phyloP scores from a whole-genome alignment of 1,140 invertebrate species.

The Zaprionus davidi region DNA sequence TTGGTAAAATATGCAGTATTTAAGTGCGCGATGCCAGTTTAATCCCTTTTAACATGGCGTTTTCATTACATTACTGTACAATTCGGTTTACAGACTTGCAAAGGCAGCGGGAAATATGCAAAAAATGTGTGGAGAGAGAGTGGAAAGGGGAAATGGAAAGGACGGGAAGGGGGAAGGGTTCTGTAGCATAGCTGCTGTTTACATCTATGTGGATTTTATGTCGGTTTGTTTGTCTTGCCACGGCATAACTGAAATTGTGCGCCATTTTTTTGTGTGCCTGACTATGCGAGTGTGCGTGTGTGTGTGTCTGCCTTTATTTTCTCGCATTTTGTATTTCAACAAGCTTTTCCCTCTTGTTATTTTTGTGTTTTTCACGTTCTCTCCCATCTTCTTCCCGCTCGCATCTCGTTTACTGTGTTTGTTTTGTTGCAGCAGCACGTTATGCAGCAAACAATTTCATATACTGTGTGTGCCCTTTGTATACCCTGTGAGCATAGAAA shows the following conservation, averaged over 20 bases:
- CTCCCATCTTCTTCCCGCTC: neutral
- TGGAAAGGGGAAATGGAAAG: neutral
- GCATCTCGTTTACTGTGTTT: slow-evolving; percentile 19
- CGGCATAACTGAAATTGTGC: slow-evolving; percentile 57
- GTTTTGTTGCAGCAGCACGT: slow-evolving; percentile 53
- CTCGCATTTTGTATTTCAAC: slow-evolving; percentile 11
- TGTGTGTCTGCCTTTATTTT: slow-evolving; percentile 43
- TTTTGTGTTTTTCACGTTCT: slow-evolving; percentile 18
- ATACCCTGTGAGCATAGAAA: slow-evolving; percentile 12
- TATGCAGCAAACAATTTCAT: slow-evolving; percentile 80
- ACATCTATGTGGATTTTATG: slow-evolving; percentile 53
- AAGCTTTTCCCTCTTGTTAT: slow-evolving; percentile 45
- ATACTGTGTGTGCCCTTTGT: slow-evolving; percentile 54
- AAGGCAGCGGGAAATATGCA: slow-evolving; percentile 37
- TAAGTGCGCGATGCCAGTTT: slow-evolving; percentile 63
- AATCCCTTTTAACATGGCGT: slow-evolving; percentile 73
- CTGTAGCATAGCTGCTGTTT: slow-evolving; percentile 42
- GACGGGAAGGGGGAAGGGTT: neutral
- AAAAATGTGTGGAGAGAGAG: slow-evolving; percentile 9
- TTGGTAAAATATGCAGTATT: slow-evolving; percentile 5
- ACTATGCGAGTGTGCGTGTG: neutral
- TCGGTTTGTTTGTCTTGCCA: slow-evolving; percentile 38
- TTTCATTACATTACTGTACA: slow-evolving; percentile 77
- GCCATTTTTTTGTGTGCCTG: slow-evolving; percentile 47
- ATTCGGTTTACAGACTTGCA: slow-evolving; percentile 59